Evolutionary conservation across 2,797 vertebrate genomes (phyloP).

Genomic region (Lutjanus argentimaculatus): DNA sequence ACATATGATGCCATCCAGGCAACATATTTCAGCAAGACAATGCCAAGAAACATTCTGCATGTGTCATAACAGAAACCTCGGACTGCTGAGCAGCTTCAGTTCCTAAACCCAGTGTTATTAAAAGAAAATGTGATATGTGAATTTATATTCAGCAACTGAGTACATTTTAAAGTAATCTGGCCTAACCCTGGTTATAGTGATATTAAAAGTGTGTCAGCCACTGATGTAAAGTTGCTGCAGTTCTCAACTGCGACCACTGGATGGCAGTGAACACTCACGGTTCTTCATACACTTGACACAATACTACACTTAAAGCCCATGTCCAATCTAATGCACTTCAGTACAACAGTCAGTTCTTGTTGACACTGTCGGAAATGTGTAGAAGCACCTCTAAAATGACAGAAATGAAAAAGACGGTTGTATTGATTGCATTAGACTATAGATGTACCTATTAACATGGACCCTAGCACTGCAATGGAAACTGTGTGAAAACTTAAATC

Average conservation of each 20-base stretch:
- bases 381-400: background rate
- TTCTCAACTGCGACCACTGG: slow-evolving; percentile 15
- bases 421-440: background rate
- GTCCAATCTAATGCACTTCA: background rate
- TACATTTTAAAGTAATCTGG: too few relatives aligned
- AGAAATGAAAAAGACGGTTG: background rate
- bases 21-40: too few relatives aligned
- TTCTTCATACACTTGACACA: background rate
- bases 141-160: too few relatives aligned
- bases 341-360: background rate
- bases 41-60: too few relatives aligned
- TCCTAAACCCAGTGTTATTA: too few relatives aligned
- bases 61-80: too few relatives aligned
- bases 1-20: too few relatives aligned
- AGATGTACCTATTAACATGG: background rate
- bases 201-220: background rate
- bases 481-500: background rate
- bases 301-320: background rate
- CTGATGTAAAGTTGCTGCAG: background rate
- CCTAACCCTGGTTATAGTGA: too few relatives aligned
- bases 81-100: too few relatives aligned
- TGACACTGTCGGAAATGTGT: background rate
- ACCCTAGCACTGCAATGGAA: background rate
- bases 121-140: too few relatives aligned
- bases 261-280: background rate